Base-by-base conservation (phyloP, 2,797 vertebrate species). In the Falco rusticolus region DNA sequence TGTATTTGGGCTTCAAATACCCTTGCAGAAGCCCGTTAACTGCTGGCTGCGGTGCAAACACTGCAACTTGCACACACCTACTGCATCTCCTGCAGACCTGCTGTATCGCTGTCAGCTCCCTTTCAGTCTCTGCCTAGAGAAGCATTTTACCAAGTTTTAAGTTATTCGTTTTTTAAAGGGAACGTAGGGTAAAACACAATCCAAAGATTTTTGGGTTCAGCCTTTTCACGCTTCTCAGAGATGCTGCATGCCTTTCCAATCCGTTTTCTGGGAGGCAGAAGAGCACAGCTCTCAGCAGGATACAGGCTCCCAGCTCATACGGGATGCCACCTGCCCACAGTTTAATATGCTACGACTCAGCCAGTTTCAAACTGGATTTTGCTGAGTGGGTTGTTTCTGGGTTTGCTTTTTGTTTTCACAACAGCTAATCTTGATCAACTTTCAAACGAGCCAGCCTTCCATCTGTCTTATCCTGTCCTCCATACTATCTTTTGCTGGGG, bases 301-400 rank as follows among this genome's bases (percentile, higher is more conserved):
- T 39, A 16, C 60, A 68, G 57, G 19, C 39, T 41, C 65, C 48
- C 66, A 45, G 54, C 15, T 91, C 80, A 29, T 16, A 74, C 0
- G 0, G 68, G 86, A 78, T 78, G 75, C 53, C 84, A 94, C 88
- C 68, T 89, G 87, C 57, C 43, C 78, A 77, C 64, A 68, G 41
- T 18, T 84, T 68, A 80, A 77, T 17, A 60, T 20, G 33, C 85
- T 59, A 16, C 3, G 0, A 85, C 60, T 90, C 45, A 54, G 71
- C 22, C 71, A 60, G 34, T 94, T 92, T 79, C 81, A 69, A 59
- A 54, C 29, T 41, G 75, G 50, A 81, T 94, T 89, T 89, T 91
- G 90, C 87, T 34, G 84, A 91, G 25, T 0, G 2, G 37, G 25
- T 34, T 87, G 43, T 68, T 92, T 93, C 76, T 78, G 57, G 13